These are phyloP conservation scores for human (Homo sapiens) DNA, from an alignment of 2,113 vertebrate species.

Conservation along the genomic window DNA sequence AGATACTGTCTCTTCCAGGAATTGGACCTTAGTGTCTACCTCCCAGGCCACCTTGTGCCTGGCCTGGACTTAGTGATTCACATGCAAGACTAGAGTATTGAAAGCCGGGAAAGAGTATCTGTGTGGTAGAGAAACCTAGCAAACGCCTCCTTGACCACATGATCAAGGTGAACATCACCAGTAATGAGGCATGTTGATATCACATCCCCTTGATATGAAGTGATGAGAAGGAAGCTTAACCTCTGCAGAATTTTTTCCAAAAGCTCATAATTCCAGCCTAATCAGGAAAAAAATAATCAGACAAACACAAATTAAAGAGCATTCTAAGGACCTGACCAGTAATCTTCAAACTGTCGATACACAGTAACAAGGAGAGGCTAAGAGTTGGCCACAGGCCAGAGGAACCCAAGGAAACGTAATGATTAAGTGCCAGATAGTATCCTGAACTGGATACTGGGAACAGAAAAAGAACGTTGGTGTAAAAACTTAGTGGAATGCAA, in stretches of 20 bases:
- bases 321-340: background rate
- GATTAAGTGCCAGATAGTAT: background rate
- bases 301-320: background rate
- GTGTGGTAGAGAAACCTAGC: background rate
- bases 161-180: background rate
- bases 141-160: background rate
- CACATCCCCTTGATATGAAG: background rate
- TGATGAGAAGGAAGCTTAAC: background rate
- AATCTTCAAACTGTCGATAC: background rate
- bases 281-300: background rate
- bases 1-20: background rate
- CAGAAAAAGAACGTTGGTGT: background rate
- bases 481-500: background rate
- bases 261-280: background rate
- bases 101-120: background rate
- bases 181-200: background rate
- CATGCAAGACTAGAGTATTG: background rate
- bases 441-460: too few species aligned
- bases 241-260: background rate
- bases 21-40: background rate
- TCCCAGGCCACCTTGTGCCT: background rate
- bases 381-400: background rate
- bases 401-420: background rate
- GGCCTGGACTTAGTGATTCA: background rate
- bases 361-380: background rate